phyloP scores from a whole-genome alignment of 2,797 vertebrate genomes.

The Oreochromis grahami region DNA sequence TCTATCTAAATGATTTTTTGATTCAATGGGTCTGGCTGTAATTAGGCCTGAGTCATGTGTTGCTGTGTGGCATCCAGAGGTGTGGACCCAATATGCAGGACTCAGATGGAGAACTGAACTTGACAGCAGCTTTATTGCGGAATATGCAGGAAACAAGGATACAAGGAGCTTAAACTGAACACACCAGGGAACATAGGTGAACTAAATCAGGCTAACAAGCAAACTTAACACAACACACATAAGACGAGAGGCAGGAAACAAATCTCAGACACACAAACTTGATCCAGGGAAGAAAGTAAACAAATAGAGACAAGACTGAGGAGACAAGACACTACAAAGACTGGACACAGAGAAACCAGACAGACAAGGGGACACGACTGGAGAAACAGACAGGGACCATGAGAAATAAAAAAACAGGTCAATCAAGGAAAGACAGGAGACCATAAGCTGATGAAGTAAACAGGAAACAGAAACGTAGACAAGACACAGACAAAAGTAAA shows the following conservation, averaged over 20 bases:
- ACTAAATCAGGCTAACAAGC: not conserved
- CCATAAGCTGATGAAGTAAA: not conserved
- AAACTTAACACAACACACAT: not conserved
- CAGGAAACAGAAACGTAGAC: not conserved
- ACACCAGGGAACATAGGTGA: accelerated
- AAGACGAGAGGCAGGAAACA: not conserved
- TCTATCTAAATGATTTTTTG: accelerated
- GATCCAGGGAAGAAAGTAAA: not conserved
- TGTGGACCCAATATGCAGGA: not conserved
- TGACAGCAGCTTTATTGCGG: not conserved
- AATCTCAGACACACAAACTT: not conserved
- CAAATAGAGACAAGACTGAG: not conserved
- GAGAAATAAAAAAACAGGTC: not conserved
- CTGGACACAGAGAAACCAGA: not conserved
- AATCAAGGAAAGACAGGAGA: not conserved
- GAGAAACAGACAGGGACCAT: not conserved
- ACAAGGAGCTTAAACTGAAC: not conserved
- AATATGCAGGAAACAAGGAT: not conserved
- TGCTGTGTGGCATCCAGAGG: not conserved
- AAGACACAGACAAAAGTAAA: not conserved
- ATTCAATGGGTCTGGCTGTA: not conserved
- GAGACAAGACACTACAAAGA: accelerated
- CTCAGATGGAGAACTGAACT: not conserved
- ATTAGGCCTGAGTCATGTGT: not conserved
- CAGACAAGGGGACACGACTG: not conserved